Conservation (phyloP, 2,888 invertebrate genomes). For the Andrena bucephala region DNA sequence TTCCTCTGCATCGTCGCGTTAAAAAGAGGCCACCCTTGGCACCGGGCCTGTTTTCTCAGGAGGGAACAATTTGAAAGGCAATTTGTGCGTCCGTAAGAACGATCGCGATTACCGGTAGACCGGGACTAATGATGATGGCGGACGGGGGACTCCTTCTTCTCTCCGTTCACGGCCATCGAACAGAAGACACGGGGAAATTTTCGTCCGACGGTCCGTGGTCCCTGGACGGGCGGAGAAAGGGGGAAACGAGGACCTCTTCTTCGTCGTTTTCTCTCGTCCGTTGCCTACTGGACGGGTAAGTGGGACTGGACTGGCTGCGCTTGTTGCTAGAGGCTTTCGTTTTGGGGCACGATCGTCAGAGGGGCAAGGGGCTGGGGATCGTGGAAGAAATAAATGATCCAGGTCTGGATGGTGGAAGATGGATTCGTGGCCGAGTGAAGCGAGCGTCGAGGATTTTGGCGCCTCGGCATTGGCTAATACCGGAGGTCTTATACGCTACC, state of each 20-base stretch:
- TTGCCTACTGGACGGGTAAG: conserved; percentile 34
- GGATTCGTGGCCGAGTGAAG: conserved; percentile 23
- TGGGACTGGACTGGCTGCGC: conserved; percentile 25
- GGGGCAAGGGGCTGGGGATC: conserved; percentile 14
- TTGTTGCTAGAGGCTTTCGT: conserved; percentile 22
- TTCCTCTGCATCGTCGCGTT: conserved; percentile 59
- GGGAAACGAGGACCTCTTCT: background rate
- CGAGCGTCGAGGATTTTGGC: background rate
- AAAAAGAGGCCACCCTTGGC: conserved; percentile 73
- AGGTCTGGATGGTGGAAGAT: background rate
- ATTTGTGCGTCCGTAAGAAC: conserved; percentile 76
- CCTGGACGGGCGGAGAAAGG: background rate
- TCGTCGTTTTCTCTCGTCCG: background rate
- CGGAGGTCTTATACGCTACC: no score
- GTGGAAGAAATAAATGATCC: conserved; percentile 53
- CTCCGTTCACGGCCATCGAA: conserved; percentile 63
- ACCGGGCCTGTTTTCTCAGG: conserved; percentile 71
- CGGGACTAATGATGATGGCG: conserved; percentile 78
- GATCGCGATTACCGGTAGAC: conserved; percentile 76
- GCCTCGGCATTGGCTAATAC: background rate
- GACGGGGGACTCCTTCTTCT: conserved; percentile 42
- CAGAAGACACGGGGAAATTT: conserved; percentile 62
- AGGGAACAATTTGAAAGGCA: conserved; percentile 75
- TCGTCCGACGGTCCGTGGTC: conserved; percentile 48
- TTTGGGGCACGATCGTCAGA: conserved; percentile 15